Conservation (phyloP, 2,113 vertebrate genomes). For the Otis tarda region DNA sequence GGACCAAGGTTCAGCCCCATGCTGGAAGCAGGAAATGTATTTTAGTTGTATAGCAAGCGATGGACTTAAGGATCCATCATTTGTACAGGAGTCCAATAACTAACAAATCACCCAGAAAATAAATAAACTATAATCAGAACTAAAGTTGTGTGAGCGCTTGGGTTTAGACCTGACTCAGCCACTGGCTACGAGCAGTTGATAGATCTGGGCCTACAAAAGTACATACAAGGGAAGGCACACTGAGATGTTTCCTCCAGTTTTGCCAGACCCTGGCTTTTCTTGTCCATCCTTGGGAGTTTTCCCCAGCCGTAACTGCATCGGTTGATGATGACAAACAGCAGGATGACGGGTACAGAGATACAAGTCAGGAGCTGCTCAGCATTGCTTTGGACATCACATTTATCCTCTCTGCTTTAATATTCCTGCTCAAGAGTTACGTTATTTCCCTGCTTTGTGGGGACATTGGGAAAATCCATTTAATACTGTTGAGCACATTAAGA, state of each 20-base stretch:
- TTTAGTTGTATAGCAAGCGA: not conserved
- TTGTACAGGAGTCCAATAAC: not conserved
- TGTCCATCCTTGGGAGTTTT: not conserved
- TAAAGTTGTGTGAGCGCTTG: rapidly evolving
- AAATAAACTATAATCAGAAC: not conserved
- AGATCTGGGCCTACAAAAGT: not conserved
- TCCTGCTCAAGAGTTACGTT: not conserved
- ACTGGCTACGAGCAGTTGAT: not conserved
- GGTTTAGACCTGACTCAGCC: not conserved
- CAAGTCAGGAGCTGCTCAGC: not conserved
- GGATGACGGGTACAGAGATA: not conserved
- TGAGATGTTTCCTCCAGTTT: not conserved
- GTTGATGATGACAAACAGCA: not conserved
- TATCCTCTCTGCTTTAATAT: conserved; percentile 1
- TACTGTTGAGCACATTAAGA: conserved; percentile 35
- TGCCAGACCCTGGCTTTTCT: not conserved
- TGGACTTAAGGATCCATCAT: not conserved
- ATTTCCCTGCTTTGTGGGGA: not conserved
- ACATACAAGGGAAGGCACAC: not conserved
- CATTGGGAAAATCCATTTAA: conserved; percentile 26
- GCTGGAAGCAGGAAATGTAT: not conserved
- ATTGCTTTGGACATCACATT: not conserved
- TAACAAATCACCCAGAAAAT: not conserved
- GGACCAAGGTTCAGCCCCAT: not conserved
- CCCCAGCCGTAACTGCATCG: not conserved